Base-by-base conservation (phyloP, 2,888 invertebrate species). In the Prosapia bicincta region DNA sequence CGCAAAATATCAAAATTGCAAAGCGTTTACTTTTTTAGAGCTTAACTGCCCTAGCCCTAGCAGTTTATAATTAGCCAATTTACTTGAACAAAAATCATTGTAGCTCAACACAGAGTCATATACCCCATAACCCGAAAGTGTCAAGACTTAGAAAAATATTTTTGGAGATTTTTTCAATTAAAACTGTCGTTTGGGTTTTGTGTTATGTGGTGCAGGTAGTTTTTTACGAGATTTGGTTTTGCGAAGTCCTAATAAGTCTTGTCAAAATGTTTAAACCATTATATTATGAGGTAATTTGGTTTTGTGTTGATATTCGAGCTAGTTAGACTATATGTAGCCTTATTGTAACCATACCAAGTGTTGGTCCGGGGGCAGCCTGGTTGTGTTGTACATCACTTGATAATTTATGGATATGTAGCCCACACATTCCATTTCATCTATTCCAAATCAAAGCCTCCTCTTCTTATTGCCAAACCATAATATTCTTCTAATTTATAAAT, bases 321-420 rank as follows among this genome's bases (percentile, higher is more conserved):
- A 24, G 28, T 66, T n/a, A n/a, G n/a, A n/a, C n/a, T 28, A 26
- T 23, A 66, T 71, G 26, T 24, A 10, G 72, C 72, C 30, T 72
- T 72, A 65, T 71, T 71, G 38, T 71, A 71, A 15, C 71, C 71
- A 65, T 65, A 71, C 71, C 71, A 71, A 13, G 71, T 65, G n/a
- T 71, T 5, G 71, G 54, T 38, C 71, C 71, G n/a, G 32, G 26
- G 43, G 71, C 66, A 30, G 26, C 66, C n/a, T 30, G 30, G 54
- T 66, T 72, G 26, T 72, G 72, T 28, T 72, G 66, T 24, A 30
- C 66, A 72, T 72, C 66, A 1, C 20, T 66, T 28, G 66, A 72
- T 66, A 66, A 20, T 25, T 72, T 72, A 26, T 72, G 66, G 23
- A 68, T 68, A 68, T 68, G 26, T 26, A 26, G 68, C 68, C 25